phyloP scores from a whole-genome alignment of 2,797 vertebrate species.

The Bryconaethiops microstoma region DNA sequence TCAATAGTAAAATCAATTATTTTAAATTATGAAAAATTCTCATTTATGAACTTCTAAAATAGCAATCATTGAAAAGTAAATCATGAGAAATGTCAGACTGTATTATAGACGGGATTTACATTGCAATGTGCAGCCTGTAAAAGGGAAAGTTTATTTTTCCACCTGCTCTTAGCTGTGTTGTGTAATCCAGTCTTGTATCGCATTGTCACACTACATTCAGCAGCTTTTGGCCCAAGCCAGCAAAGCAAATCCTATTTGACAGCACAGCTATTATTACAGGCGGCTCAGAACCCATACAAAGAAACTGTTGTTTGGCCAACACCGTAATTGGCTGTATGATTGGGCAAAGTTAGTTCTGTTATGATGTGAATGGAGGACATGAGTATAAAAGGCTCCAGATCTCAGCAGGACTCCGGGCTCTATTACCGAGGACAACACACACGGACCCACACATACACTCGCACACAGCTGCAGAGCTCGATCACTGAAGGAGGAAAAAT shows the following conservation, averaged over 20 bases:
- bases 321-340: constrained; percentile 68
- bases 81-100: background rate
- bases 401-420: constrained; percentile 50
- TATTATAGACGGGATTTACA: background rate
- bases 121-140: background rate
- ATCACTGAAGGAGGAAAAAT: constrained; percentile 66
- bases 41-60: background rate
- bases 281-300: constrained; percentile 73
- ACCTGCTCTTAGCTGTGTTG: background rate
- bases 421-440: constrained; percentile 33
- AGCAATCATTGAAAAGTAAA: background rate
- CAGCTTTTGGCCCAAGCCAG: constrained; percentile 58
- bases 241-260: constrained; percentile 72
- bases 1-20: too few species aligned
- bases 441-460: background rate
- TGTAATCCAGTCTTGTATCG: constrained; percentile 41
- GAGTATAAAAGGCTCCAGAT: constrained; percentile 72
- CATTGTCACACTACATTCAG: constrained; percentile 44
- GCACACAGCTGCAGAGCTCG: constrained; percentile 29
- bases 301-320: constrained; percentile 73
- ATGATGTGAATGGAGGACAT: constrained; percentile 35
- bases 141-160: background rate
- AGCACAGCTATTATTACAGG: constrained; percentile 60
- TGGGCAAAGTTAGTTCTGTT: constrained; percentile 56
- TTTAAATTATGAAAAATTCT: background rate